phyloP scores from a whole-genome alignment of 53 echinoderm and acorn worm genomes.

The Echinometra lucunter region DNA sequence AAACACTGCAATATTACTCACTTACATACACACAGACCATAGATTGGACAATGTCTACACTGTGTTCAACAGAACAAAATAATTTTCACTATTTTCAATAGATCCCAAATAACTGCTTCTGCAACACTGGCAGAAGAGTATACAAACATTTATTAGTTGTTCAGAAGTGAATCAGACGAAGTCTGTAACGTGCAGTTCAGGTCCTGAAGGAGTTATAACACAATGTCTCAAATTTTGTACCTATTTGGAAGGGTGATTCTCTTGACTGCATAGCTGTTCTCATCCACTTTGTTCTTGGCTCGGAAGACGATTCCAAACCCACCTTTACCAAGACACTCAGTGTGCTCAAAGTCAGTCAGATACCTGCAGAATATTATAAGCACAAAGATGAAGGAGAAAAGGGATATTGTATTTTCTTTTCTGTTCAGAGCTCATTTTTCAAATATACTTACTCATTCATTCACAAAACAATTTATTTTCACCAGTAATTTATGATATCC shows the following conservation, averaged over 20 bases:
- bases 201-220: not conserved
- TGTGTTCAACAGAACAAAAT: too few relatives aligned
- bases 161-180: not conserved
- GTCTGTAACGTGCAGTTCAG: not conserved
- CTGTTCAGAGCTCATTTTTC: not conserved
- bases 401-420: too few relatives aligned
- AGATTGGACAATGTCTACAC: too few relatives aligned
- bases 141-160: not conserved
- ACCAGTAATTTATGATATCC: too few relatives aligned
- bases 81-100: too few relatives aligned
- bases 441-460: too few relatives aligned
- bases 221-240: slow-evolving; percentile 30
- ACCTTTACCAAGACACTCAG: slow-evolving; percentile 95
- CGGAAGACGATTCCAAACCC: slow-evolving; percentile 99
- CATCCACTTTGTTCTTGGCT: slow-evolving; percentile 96
- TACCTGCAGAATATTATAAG: slow-evolving; percentile 72
- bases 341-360: slow-evolving; percentile 91
- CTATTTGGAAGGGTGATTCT: slow-evolving; percentile 95
- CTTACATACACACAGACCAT: too few relatives aligned
- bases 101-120: too few relatives aligned
- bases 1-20: too few relatives aligned
- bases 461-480: too few relatives aligned
- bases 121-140: too few relatives aligned
- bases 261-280: slow-evolving; percentile 95
- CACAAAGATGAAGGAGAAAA: not conserved